Conservation (phyloP, 2,888 invertebrate species). For the Erynnis tages region DNA sequence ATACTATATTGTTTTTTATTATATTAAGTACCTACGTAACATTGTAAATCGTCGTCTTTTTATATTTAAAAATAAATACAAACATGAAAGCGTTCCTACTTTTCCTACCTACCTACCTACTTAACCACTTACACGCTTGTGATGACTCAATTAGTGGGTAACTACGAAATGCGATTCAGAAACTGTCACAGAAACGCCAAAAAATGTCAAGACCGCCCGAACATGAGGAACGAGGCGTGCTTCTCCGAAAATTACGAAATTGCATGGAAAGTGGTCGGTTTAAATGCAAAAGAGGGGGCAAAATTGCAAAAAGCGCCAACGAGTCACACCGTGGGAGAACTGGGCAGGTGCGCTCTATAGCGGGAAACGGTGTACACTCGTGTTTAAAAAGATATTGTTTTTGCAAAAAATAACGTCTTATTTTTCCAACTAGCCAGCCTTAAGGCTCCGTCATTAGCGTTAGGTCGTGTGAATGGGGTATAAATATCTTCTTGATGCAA, state of each 20-base stretch:
- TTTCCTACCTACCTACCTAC: too few relatives aligned
- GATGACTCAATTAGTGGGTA: too few relatives aligned
- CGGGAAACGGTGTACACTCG: slow-evolving; percentile 33
- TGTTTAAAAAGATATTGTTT: slow-evolving; percentile 26
- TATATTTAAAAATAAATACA: too few relatives aligned
- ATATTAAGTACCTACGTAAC: too few relatives aligned
- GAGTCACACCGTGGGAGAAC: slow-evolving; percentile 73
- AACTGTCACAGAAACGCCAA: background rate
- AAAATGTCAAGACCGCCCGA: slow-evolving; percentile 36
- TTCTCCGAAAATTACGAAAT: slow-evolving; percentile 64
- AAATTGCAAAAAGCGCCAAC: slow-evolving; percentile 52
- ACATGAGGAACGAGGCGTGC: slow-evolving; percentile 51
- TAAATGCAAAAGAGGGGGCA: slow-evolving; percentile 61
- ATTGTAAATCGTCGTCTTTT: too few relatives aligned
- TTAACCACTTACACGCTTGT: background rate
- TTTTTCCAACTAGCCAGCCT: background rate
- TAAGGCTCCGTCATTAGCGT: background rate
- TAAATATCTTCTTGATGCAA: too few relatives aligned
- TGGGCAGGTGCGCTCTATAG: slow-evolving; percentile 58
- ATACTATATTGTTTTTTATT: too few relatives aligned
- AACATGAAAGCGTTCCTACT: too few relatives aligned
- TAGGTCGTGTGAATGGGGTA: too few relatives aligned
- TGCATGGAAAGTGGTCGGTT: slow-evolving; percentile 72
- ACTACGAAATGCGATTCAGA: too few relatives aligned
- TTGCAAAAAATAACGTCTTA: slow-evolving; percentile 12